Evolutionary conservation across 2,113 vertebrate genomes (phyloP).

Genomic region (Scartelaos histophorus): DNA sequence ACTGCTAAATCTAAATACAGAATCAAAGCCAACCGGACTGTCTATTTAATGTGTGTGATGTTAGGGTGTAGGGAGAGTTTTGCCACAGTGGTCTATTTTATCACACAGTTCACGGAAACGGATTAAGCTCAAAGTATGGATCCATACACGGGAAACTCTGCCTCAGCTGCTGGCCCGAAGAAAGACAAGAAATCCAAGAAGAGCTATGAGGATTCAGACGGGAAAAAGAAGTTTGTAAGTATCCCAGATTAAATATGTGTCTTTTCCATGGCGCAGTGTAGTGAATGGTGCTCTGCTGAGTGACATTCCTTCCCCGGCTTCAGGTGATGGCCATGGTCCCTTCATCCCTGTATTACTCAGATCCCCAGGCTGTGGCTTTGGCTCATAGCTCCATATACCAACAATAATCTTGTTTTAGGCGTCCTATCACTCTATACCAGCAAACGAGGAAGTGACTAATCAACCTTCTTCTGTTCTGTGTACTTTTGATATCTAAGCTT

Average conservation of each 20-base stretch:
- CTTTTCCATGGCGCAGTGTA: not conserved
- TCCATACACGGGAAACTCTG: slow-evolving; percentile 65
- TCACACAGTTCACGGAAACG: slow-evolving; percentile 33
- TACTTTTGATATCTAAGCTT: slow-evolving; percentile 5
- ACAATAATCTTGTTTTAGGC: not conserved
- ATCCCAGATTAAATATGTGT: slow-evolving; percentile 16
- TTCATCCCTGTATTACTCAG: slow-evolving; percentile 41
- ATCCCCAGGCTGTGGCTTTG: slow-evolving; percentile 7
- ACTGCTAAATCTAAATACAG: not conserved
- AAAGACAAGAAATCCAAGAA: slow-evolving; percentile 83
- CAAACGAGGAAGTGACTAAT: slow-evolving; percentile 36
- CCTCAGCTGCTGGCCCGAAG: slow-evolving; percentile 70
- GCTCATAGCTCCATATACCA: slow-evolving; percentile 3
- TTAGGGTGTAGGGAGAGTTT: slow-evolving; percentile 9
- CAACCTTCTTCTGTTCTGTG: not conserved
- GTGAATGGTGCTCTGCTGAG: not conserved
- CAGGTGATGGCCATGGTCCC: not conserved
- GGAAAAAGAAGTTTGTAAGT: slow-evolving; percentile 84
- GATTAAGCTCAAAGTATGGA: slow-evolving; percentile 71
- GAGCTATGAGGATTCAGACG: slow-evolving; percentile 75
- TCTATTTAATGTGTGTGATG: not conserved
- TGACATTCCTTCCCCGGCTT: slow-evolving; percentile 14
- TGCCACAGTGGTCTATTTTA: slow-evolving; percentile 27
- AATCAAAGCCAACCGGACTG: not conserved
- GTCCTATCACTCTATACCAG: slow-evolving; percentile 12